phyloP scores from a whole-genome alignment of 1,140 invertebrate genomes.

The Drosophila virilis region DNA sequence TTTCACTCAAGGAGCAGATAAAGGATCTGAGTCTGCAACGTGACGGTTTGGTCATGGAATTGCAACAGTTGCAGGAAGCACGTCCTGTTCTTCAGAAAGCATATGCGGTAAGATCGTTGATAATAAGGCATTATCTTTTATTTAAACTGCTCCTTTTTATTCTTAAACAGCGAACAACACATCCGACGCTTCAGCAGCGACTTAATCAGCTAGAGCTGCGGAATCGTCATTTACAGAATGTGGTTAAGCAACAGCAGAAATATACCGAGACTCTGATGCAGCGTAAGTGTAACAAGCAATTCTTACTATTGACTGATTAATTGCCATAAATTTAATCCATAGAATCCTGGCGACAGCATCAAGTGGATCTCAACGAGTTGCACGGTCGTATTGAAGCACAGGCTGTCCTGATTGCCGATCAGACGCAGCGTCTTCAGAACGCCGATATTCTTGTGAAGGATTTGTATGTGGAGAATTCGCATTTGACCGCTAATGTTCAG shows the following conservation, averaged over 20 bases:
- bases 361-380: slow-evolving; percentile 86
- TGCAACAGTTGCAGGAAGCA: slow-evolving; percentile 85
- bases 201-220: slow-evolving; percentile 86
- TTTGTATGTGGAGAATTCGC: slow-evolving; percentile 92
- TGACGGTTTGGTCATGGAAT: slow-evolving; percentile 85
- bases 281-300: slow-evolving; percentile 84
- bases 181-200: slow-evolving; percentile 81
- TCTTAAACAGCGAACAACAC: slow-evolving; percentile 68
- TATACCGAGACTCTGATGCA: slow-evolving; percentile 88
- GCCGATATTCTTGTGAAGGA: slow-evolving; percentile 91
- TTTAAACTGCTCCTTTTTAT: neutral
- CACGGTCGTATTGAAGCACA: slow-evolving; percentile 86
- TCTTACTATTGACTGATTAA: neutral
- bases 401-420: slow-evolving; percentile 87
- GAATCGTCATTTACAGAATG: slow-evolving; percentile 87
- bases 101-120: slow-evolving; percentile 74
- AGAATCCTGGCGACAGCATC: slow-evolving; percentile 88
- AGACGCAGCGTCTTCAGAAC: slow-evolving; percentile 88
- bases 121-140: neutral
- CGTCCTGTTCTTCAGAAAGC: slow-evolving; percentile 81
- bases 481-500: slow-evolving; percentile 88
- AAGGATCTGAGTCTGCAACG: slow-evolving; percentile 84
- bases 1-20: slow-evolving; percentile 84
- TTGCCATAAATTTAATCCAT: slow-evolving; percentile 14
- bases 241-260: slow-evolving; percentile 87